Conservation (phyloP, 2,113 vertebrate species). For the Galemys pyrenaicus region DNA sequence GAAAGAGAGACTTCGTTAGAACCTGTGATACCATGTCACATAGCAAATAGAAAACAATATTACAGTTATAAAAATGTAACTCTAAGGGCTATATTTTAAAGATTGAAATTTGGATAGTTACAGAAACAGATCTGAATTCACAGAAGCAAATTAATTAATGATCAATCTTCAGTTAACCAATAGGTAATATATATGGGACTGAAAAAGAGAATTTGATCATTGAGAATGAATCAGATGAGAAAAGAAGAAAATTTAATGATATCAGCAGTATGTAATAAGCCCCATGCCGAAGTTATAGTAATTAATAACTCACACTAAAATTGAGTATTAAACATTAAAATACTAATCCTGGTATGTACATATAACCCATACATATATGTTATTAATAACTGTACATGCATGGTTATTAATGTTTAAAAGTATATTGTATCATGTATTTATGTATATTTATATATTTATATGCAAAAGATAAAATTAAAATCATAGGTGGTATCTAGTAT, state of each 20-base stretch:
- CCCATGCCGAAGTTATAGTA: neutral
- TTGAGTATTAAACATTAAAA: neutral
- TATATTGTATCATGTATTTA: neutral
- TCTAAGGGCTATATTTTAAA: neutral
- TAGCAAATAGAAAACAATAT: neutral
- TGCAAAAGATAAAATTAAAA: neutral
- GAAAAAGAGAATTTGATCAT: neutral
- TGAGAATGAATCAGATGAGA: neutral
- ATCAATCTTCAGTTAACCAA: neutral
- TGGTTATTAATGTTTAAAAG: neutral
- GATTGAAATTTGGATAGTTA: neutral
- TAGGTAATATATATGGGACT: neutral
- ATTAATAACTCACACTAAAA: neutral
- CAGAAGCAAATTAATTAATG: neutral
- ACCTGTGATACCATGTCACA: neutral
- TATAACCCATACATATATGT: neutral
- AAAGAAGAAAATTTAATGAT: neutral
- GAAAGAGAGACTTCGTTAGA: neutral
- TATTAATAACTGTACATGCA: neutral
- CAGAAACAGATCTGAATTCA: neutral
- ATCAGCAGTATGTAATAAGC: neutral
- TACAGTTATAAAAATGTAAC: neutral
- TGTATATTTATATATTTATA: neutral
- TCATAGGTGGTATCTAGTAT: neutral
- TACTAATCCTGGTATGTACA: neutral